These are phyloP conservation scores for Typhlomys cinereus DNA, from an alignment of 2,113 vertebrate species.

Conservation along the genomic window DNA sequence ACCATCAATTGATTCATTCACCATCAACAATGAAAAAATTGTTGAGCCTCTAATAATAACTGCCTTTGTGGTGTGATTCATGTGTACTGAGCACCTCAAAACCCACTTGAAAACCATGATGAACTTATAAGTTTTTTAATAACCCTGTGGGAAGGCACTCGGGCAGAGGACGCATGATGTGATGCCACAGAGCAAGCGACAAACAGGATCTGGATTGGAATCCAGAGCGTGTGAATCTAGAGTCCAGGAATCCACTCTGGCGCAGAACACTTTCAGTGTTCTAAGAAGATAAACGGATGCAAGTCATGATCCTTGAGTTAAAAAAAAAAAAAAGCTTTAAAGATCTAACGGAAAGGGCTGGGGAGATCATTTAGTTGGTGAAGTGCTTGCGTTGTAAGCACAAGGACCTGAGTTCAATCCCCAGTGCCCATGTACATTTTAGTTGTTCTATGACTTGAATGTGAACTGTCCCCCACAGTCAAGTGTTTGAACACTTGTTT, in stretches of 20 bases:
- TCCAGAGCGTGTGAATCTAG: neutral
- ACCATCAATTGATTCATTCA: constrained; percentile 13
- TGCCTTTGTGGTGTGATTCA: neutral
- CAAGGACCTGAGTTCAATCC: neutral
- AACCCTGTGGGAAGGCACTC: neutral
- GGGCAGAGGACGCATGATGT: neutral
- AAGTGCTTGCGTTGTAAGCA: neutral
- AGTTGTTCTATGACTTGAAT: too few species aligned
- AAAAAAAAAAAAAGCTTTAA: neutral
- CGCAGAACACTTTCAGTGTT: neutral
- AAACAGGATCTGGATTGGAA: neutral
- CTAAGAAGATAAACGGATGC: neutral
- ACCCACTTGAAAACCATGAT: neutral
- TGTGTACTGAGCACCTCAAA: neutral
- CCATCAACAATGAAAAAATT: neutral
- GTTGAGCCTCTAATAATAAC: constrained; percentile 25
- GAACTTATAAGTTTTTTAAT: constrained; percentile 32
- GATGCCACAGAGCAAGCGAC: neutral
- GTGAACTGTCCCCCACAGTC: too few species aligned
- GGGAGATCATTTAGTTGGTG: neutral
- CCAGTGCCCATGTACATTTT: too few species aligned
- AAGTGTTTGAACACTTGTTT: too few species aligned
- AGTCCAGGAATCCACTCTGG: neutral
- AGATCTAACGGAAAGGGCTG: neutral
- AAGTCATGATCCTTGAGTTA: neutral